Evolutionary conservation across 2,888 invertebrate species (phyloP), one percentile per base, ranked within the genome.

Genomic region (Oxytorus armatus): DNA sequence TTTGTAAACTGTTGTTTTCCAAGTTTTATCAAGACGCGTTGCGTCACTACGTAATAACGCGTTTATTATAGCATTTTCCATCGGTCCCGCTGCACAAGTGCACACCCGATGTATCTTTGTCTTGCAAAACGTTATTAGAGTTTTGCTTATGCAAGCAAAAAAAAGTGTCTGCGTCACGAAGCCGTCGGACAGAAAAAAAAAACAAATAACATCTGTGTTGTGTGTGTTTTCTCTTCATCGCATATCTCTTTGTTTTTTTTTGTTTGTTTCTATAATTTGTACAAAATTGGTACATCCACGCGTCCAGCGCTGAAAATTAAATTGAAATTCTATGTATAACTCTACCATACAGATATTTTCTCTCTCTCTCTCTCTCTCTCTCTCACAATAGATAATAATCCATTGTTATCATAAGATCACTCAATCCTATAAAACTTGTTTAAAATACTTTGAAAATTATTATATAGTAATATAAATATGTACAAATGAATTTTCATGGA

Each of bases 281-380:
- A 79, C 70, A 79, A 79, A 79, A 66, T 49, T 36, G 57, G 65
- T 66, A 70, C 75, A 70, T 75, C 44, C 36, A 76, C 59, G 75
- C 70, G 79, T 66, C 75, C 79, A 79, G 65, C 79, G 75, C 65
- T 70, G 70, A 65, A 66, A 74, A 59, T 47, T 47, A 21, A 7
- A 5, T 14, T 8, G 4, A 33, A 8, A 11, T 21, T 11, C 18
- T 8, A 63, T 1, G 11, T 29, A 47, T 16, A 21, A 11, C n/a
- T n/a, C n/a, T n/a, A n/a, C n/a, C n/a, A n/a, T n/a, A n/a, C n/a
- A n/a, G n/a, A n/a, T n/a, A n/a, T n/a, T n/a, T n/a, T n/a, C n/a
- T n/a, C n/a, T n/a, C n/a, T n/a, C n/a, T 8, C 4, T 63, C 44
- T 16, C 16, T 14, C 0, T 8, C 18, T 21, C 25, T 16, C 25